A percentile compares a stretch with the other conserved stretches of the same genome.
Conservation (phyloP, 1,140 invertebrate genomes). For the Zophobas morio region DNA sequence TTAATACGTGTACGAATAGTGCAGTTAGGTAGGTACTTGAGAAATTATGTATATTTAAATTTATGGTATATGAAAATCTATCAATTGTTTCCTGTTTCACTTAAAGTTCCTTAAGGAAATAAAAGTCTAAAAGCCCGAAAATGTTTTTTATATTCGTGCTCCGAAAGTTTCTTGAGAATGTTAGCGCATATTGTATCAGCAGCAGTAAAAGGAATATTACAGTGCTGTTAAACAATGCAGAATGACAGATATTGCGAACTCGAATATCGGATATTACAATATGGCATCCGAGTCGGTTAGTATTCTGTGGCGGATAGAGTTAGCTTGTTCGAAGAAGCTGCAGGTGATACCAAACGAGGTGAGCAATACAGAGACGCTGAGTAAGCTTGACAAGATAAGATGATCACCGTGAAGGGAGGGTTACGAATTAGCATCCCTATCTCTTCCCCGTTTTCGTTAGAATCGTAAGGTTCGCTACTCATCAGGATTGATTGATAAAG, state of each 20-base stretch:
- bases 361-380: conserved; percentile 26
- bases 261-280: conserved; percentile 37
- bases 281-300: conserved; percentile 26
- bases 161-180: too few relatives aligned
- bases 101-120: neutral
- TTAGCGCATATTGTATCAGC: conserved; percentile 15
- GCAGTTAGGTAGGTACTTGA: too few relatives aligned
- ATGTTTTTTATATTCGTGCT: too few relatives aligned
- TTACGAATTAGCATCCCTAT: conserved; percentile 41
- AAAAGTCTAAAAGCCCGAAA: too few relatives aligned
- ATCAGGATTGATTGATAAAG: conserved; percentile 35
- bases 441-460: conserved; percentile 34
- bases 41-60: too few relatives aligned
- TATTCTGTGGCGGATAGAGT: conserved; percentile 23
- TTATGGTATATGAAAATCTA: too few relatives aligned
- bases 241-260: conserved; percentile 37
- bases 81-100: neutral
- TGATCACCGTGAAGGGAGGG: conserved; percentile 30
- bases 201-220: conserved; percentile 18
- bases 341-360: conserved; percentile 31
- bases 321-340: conserved; percentile 18
- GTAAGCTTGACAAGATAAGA: conserved; percentile 39
- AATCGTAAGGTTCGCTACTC: conserved; percentile 36
- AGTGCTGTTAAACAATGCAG: conserved; percentile 34
- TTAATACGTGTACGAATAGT: too few relatives aligned